Evolutionary conservation across 2,113 vertebrate genomes (phyloP).

Genomic region (Herpailurus yagouaroundi): DNA sequence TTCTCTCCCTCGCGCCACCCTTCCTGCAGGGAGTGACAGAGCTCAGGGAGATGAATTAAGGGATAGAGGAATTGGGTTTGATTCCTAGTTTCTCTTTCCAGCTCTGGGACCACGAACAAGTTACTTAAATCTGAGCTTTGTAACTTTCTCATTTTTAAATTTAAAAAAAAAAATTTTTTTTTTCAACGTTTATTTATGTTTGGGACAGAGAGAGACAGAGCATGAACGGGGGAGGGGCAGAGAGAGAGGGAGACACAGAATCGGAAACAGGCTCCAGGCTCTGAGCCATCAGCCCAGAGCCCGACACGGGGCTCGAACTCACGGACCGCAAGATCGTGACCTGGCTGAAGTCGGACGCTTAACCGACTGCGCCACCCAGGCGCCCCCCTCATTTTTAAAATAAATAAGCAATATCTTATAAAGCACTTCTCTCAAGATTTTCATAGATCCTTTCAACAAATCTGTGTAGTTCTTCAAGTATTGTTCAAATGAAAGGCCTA

Average conservation of each 20-base stretch:
- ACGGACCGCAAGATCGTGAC: too few relatives aligned
- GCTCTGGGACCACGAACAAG: background rate
- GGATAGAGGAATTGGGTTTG: background rate
- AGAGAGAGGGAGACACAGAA: too few relatives aligned
- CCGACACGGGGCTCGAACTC: too few relatives aligned
- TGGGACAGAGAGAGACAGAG: too few relatives aligned
- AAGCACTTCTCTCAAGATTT: background rate
- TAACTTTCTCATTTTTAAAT: conserved; percentile 29
- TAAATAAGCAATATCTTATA: background rate
- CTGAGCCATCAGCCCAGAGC: too few relatives aligned
- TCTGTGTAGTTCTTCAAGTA: background rate
- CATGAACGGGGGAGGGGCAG: too few relatives aligned
- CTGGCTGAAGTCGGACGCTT: too few relatives aligned
- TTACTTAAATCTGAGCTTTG: background rate
- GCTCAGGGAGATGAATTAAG: background rate
- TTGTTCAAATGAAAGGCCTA: background rate
- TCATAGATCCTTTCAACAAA: background rate
- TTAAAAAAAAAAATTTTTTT: too few relatives aligned
- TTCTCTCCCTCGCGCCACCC: background rate
- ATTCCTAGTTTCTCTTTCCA: background rate
- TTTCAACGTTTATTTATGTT: too few relatives aligned
- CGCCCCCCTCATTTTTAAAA: conserved; percentile 29
- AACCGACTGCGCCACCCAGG: too few relatives aligned
- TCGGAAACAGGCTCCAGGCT: too few relatives aligned
- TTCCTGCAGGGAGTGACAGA: background rate